phyloP scores from a whole-genome alignment of 2,113 vertebrate species.

The Lepisosteus osseus region DNA sequence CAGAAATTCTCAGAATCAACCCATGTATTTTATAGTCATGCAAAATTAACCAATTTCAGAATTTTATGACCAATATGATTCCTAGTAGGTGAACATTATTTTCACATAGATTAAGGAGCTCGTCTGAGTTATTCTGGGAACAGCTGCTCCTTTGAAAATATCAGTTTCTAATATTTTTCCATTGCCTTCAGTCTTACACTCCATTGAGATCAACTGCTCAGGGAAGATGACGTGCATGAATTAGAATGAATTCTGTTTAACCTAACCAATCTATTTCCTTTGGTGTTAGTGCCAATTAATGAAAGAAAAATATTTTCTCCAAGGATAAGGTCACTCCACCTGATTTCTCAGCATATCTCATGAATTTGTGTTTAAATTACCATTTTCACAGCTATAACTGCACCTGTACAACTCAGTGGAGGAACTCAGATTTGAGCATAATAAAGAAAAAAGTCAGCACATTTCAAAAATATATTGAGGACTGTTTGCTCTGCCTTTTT shows the following conservation, averaged over 20 bases:
- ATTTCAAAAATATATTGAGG: background rate
- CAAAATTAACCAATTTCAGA: no score
- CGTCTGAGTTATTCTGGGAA: background rate
- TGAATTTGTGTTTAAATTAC: background rate
- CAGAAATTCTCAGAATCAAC: no score
- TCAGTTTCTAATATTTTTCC: background rate
- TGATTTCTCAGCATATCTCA: background rate
- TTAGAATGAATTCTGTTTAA: constrained; percentile 1
- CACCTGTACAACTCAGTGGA: background rate
- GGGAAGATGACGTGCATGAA: background rate
- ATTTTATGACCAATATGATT: no score
- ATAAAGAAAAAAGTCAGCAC: background rate
- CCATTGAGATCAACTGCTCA: background rate
- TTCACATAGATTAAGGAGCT: background rate
- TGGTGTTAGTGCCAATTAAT: constrained; percentile 4
- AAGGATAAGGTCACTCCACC: constrained; percentile 1
- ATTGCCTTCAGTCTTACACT: background rate
- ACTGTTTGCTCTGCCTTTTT: background rate
- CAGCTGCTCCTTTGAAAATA: background rate
- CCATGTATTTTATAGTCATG: no score
- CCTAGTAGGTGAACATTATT: no score
- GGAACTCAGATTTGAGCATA: background rate
- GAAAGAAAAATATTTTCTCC: background rate
- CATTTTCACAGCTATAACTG: background rate
- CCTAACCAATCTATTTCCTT: background rate